Conservation (phyloP, 2,888 invertebrate species). For the Xylota segnis region DNA sequence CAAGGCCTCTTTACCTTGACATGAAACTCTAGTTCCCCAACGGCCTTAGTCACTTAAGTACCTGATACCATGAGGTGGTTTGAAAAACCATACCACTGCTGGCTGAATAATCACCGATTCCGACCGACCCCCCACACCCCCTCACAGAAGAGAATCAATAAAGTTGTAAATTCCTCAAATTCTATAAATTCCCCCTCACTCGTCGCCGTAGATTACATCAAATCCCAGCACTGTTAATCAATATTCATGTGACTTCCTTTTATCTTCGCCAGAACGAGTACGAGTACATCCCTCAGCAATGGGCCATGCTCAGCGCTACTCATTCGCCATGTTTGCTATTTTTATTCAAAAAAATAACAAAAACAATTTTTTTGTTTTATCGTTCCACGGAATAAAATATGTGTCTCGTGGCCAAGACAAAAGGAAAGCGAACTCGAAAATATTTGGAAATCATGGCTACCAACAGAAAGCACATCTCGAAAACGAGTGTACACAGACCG, state of each 20-base stretch:
- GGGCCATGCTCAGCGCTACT: background rate
- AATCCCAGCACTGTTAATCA: slow-evolving; percentile 34
- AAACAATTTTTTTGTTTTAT: slow-evolving; percentile 34
- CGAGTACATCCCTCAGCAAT: background rate
- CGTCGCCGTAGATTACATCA: slow-evolving; percentile 19
- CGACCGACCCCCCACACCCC: background rate
- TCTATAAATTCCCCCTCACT: slow-evolving; percentile 35
- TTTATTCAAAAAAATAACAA: background rate
- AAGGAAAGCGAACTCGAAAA: slow-evolving; percentile 14
- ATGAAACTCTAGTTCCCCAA: too few species aligned
- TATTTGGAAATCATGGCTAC: slow-evolving; percentile 32
- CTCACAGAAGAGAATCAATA: background rate
- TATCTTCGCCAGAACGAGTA: slow-evolving; percentile 7
- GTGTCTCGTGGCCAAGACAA: slow-evolving; percentile 27
- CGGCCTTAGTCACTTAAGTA: too few species aligned
- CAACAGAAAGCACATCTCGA: background rate
- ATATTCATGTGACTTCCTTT: slow-evolving; percentile 35
- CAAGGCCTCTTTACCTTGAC: too few species aligned
- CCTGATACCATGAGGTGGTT: too few species aligned
- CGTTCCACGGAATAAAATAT: slow-evolving; percentile 16
- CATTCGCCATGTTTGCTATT: background rate
- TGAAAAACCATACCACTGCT: too few species aligned
- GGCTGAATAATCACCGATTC: background rate
- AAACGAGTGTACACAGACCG: slow-evolving; percentile 22
- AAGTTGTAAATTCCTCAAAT: slow-evolving; percentile 21